Base-by-base conservation (phyloP, 2,797 vertebrate species). In the Myotis findleyi region DNA sequence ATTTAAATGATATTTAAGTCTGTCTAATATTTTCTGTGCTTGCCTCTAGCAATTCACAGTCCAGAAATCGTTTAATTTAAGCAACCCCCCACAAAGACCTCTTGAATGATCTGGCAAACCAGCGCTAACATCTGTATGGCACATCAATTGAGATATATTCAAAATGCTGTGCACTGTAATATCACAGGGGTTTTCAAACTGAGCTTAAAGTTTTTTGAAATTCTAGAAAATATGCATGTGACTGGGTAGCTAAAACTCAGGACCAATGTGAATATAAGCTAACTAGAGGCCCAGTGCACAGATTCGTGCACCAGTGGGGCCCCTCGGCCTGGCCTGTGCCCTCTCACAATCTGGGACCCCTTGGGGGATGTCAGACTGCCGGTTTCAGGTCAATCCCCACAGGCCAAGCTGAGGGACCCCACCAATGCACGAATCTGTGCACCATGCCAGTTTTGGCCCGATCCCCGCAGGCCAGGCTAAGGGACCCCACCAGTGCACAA, bases 141-240 rank as follows among this genome's bases (percentile, higher is more conserved):
- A 66, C 17, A 55, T 51, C 27, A 72, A 5, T 2, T 69, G 73
- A 51, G 27, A 68, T 38, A 87, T 47, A 71, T 59, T 71, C 33
- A 95, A 71, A 83, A 83, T 8, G 18, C 55, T 64, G 38, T 17
- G 30, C 0, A 75, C 7, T 87, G 8, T 72, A 57, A 6, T 80
- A 86, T 66, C 69, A 75, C 3, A 87, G 20, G 3, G 6, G 30
- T 77, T 81, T 86, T 82, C 21, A 91, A 87, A 53, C 1, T 38
- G 23, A 94, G 21, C 82, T 94, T 36, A 91, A 93, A 44, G 55
- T 7, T 81, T 89, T 85, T 84, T 4, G 20, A 97, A 94, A 77
- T 94, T 93, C 62, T 87, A 69, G 44, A 76, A 96, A 93, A 89
- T 33, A 44, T 9, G 41, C 12, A 66, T 49, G 33, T 62, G 30